Percentiles rank a stretch among this genome's conserved stretches.
These are phyloP conservation scores for Clarias magur DNA, from an alignment of 2,113 vertebrate genomes.

Conservation along the genomic window DNA sequence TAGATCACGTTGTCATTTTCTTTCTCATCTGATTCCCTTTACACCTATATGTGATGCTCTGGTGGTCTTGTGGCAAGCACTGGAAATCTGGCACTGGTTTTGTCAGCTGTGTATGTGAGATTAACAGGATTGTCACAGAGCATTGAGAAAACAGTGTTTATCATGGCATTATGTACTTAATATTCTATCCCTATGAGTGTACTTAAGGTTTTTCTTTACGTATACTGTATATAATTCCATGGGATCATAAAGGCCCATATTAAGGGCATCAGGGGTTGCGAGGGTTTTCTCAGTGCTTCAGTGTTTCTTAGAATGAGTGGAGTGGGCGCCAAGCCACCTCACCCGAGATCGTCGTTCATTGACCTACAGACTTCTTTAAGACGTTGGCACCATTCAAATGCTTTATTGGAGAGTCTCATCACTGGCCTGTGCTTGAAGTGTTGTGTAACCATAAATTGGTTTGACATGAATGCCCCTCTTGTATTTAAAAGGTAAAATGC, in stretches of 20 bases:
- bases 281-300: no score
- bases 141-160: constrained; percentile 5
- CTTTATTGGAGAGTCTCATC: no score
- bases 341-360: no score
- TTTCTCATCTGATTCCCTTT: background rate
- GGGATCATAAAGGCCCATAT: background rate
- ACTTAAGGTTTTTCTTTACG: background rate
- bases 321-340: no score
- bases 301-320: no score
- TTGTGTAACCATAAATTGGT: no score
- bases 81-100: constrained; percentile 6
- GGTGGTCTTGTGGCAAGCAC: background rate
- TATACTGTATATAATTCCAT: background rate
- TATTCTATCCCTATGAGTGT: background rate
- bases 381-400: no score
- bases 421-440: no score
- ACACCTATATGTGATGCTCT: background rate
- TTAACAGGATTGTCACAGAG: constrained; percentile 31
- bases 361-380: no score
- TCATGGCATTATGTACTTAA: background rate
- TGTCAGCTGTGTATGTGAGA: constrained; percentile 37
- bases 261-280: no score
- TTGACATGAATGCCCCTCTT: background rate
- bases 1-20: background rate
- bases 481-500: background rate